Percentiles rank a stretch among this genome's conserved stretches.
Evolutionary conservation across 1,140 invertebrate genomes (phyloP).

Genomic region (Formica selysi): DNA sequence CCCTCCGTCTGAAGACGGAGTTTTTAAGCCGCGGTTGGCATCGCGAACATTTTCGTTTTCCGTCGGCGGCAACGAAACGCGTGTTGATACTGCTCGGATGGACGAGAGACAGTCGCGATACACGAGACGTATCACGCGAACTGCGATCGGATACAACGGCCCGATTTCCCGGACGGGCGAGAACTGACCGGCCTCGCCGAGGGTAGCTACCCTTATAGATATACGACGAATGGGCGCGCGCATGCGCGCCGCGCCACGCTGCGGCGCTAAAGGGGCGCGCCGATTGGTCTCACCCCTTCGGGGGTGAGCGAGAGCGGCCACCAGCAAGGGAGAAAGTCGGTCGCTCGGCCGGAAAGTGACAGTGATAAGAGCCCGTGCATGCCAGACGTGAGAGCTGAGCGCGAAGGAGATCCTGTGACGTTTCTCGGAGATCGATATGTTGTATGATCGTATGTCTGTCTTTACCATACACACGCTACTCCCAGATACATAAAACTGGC

Average conservation of each 20-base stretch:
- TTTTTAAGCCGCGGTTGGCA: background rate
- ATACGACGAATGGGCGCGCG: conserved; percentile 71
- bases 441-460: background rate
- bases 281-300: conserved; percentile 52
- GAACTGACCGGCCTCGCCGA: conserved; percentile 75
- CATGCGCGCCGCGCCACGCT: conserved; percentile 67
- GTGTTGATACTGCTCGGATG: background rate
- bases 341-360: conserved; percentile 72
- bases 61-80: background rate
- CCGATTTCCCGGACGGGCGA: conserved; percentile 74
- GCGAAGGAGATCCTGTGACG: background rate
- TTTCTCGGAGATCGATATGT: background rate
- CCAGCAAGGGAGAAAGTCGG: conserved; percentile 66
- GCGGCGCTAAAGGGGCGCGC: conserved; percentile 51
- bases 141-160: conserved; percentile 22
- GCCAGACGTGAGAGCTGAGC: conserved; percentile 7
- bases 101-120: too few relatives aligned
- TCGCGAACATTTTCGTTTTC: background rate
- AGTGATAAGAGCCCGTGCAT: conserved; percentile 58
- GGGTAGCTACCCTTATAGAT: conserved; percentile 79
- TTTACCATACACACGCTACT: background rate
- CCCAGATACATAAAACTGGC: background rate
- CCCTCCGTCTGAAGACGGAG: too few relatives aligned
- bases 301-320: background rate
- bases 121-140: too few relatives aligned